These are phyloP conservation scores for Dipodomys merriami DNA, from an alignment of 2,113 vertebrate genomes.

Conservation along the genomic window DNA sequence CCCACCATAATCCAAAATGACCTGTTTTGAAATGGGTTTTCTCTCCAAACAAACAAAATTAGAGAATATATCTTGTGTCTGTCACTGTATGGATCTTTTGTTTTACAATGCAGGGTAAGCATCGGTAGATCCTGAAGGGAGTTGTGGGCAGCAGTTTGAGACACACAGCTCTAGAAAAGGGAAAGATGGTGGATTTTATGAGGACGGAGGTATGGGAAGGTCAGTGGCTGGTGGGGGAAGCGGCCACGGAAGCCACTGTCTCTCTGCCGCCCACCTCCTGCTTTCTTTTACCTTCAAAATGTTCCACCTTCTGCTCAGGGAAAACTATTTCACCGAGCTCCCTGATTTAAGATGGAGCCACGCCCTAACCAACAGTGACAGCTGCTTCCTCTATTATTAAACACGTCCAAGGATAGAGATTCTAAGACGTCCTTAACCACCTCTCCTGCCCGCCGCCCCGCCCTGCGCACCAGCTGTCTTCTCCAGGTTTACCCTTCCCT, in stretches of 20 bases:
- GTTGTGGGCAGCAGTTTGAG: neutral
- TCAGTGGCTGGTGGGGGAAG: neutral
- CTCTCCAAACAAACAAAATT: too few species aligned
- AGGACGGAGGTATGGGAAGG: neutral
- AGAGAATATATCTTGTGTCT: too few species aligned
- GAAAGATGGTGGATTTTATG: neutral
- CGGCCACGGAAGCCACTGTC: neutral
- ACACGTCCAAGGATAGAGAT: conserved; percentile 52
- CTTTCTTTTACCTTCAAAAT: conserved; percentile 18
- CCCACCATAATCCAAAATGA: too few species aligned
- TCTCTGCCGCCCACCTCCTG: neutral
- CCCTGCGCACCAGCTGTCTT: conserved; percentile 57
- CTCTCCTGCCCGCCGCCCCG: conserved; percentile 36
- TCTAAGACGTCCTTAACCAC: neutral
- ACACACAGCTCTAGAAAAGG: neutral
- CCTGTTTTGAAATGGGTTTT: too few species aligned
- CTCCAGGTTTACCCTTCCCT: neutral
- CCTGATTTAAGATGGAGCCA: conserved; percentile 38
- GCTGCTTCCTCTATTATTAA: conserved; percentile 79
- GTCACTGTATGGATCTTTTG: too few species aligned
- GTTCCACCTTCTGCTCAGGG: neutral
- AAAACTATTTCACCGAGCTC: neutral
- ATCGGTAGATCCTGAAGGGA: neutral
- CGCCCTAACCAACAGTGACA: conserved; percentile 51
- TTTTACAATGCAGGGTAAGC: neutral